A percentile compares a stretch with the other conserved stretches of the same genome.
Evolutionary conservation across 2,797 vertebrate genomes (phyloP).

Genomic region (Typhlichthys eigenmanni): DNA sequence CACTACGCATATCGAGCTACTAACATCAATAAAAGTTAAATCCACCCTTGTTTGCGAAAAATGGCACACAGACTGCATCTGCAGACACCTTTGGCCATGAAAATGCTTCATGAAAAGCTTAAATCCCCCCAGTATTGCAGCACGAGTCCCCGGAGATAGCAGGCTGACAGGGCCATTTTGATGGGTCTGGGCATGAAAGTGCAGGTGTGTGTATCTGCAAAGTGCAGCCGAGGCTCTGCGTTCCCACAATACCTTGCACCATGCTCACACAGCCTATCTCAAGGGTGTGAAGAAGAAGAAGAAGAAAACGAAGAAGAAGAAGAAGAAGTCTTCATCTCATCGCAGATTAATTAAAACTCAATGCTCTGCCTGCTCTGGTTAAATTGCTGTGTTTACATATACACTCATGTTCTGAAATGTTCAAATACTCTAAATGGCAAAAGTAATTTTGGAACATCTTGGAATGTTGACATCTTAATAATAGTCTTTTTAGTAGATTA

Average conservation of each 20-base stretch:
- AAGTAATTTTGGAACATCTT: no score
- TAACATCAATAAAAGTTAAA: slow-evolving; percentile 29
- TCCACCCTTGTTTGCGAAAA: slow-evolving; percentile 42
- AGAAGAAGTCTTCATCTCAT: slow-evolving; percentile 31
- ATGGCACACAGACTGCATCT: slow-evolving; percentile 42
- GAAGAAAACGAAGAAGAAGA: slow-evolving; percentile 22
- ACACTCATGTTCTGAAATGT: slow-evolving; percentile 13
- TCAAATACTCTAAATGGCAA: no score
- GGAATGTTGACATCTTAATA: not conserved
- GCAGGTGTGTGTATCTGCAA: slow-evolving; percentile 65
- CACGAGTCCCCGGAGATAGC: slow-evolving; percentile 64
- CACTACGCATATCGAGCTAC: slow-evolving; percentile 19
- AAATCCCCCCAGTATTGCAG: slow-evolving; percentile 64
- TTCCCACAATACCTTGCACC: slow-evolving; percentile 61
- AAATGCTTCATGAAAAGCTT: slow-evolving; percentile 69
- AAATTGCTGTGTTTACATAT: slow-evolving; percentile 26
- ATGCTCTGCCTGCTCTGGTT: slow-evolving; percentile 25
- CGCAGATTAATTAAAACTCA: slow-evolving; percentile 48
- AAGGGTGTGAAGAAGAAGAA: slow-evolving; percentile 19
- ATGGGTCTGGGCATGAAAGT: slow-evolving; percentile 67
- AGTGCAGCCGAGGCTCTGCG: slow-evolving; percentile 62
- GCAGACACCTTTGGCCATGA: slow-evolving; percentile 63
- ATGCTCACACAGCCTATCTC: slow-evolving; percentile 49
- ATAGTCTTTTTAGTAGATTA: no score
- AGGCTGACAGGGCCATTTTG: slow-evolving; percentile 64